Conservation (phyloP, 2,113 vertebrate genomes). For the Oreocharis arfaki region DNA sequence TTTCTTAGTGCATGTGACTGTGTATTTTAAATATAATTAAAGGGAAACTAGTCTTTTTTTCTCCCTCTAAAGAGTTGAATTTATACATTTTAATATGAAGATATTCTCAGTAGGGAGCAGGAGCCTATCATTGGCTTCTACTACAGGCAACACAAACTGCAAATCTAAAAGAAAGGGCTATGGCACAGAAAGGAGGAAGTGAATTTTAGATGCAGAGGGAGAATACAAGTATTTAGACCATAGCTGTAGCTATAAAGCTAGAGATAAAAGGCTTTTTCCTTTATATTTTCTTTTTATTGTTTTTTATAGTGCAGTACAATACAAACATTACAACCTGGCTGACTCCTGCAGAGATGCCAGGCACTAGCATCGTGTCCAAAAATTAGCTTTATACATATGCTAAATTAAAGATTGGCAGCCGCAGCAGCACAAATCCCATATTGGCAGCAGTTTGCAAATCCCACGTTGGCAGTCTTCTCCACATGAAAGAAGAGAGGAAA, state of each 20-base stretch:
- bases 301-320: conserved; percentile 67
- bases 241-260: conserved; percentile 60
- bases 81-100: conserved; percentile 74
- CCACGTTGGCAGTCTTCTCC: conserved; percentile 72
- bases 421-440: conserved; percentile 69
- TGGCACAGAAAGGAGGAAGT: background rate
- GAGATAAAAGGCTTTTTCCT: conserved; percentile 57
- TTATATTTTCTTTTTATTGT: conserved; percentile 62
- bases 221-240: conserved; percentile 63
- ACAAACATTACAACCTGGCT: conserved; percentile 68
- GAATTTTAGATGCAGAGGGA: conserved; percentile 50
- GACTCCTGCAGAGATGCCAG: conserved; percentile 71
- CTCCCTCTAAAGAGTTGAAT: conserved; percentile 43
- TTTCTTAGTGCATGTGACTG: background rate
- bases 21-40: conserved; percentile 65
- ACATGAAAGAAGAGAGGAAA: conserved; percentile 72
- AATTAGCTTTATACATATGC: conserved; percentile 80
- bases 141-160: conserved; percentile 66
- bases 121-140: conserved; percentile 70
- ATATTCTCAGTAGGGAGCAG: conserved; percentile 69
- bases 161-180: conserved; percentile 61
- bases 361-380: conserved; percentile 72
- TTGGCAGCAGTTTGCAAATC: conserved; percentile 76
- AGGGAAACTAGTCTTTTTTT: conserved; percentile 55
- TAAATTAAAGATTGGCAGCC: conserved; percentile 78